phyloP scores from a whole-genome alignment of 2,113 vertebrate genomes.

The Labeo rohita region DNA sequence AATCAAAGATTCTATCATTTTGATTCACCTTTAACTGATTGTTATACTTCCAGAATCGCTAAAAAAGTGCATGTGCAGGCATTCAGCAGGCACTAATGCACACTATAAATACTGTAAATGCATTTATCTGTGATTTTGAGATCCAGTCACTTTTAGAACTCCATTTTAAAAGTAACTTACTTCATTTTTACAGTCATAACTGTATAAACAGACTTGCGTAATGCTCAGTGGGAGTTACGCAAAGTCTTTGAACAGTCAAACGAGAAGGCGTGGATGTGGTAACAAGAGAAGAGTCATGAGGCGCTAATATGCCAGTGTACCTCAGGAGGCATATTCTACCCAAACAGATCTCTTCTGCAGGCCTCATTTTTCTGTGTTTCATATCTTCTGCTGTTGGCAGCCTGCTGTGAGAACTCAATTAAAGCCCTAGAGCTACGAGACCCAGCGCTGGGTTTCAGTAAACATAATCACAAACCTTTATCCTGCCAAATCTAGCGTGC shows the following conservation, averaged over 20 bases:
- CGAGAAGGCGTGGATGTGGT: background rate
- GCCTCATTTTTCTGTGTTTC: constrained; percentile 11
- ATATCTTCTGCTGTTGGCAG: constrained; percentile 1
- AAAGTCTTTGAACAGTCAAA: constrained; percentile 10
- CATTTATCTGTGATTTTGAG: background rate
- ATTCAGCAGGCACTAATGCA: too few relatives aligned
- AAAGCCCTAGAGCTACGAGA: background rate
- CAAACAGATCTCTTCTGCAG: constrained; percentile 20
- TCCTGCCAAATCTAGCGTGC: constrained; percentile 39
- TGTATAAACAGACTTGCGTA: background rate
- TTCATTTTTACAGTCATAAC: background rate
- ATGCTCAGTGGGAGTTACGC: background rate
- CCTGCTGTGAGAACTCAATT: constrained; percentile 26
- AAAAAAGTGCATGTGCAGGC: too few relatives aligned
- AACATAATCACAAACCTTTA: constrained; percentile 37
- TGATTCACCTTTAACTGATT: too few relatives aligned
- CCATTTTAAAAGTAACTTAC: background rate
- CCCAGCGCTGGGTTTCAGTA: constrained; percentile 13
- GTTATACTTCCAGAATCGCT: too few relatives aligned
- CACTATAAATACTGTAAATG: too few relatives aligned
- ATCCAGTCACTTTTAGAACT: background rate
- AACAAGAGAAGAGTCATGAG: constrained; percentile 9
- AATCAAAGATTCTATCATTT: too few relatives aligned
- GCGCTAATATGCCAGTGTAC: background rate
- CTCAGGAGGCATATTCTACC: background rate